Percentiles rank a stretch among this genome's conserved stretches.
Conservation (phyloP, 2,888 invertebrate genomes). For the Exephanes ischioxanthus region DNA sequence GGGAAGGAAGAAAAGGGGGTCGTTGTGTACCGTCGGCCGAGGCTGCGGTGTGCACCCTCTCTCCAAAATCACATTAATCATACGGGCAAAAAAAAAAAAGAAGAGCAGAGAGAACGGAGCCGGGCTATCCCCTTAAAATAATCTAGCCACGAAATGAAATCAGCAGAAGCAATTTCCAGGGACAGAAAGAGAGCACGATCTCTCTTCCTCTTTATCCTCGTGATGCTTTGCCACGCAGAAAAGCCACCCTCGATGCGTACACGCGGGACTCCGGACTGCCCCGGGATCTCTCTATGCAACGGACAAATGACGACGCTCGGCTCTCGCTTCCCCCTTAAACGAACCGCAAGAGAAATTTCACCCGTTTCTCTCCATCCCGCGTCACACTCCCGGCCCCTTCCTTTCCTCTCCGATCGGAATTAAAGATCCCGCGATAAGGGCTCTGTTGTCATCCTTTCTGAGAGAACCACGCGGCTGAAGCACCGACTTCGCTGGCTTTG, state of each 20-base stretch:
- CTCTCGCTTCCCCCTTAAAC: conserved; percentile 66
- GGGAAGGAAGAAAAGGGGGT: conserved; percentile 42
- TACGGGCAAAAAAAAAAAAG: conserved; percentile 71
- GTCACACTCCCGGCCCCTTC: conserved; percentile 73
- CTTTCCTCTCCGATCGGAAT: conserved; percentile 78
- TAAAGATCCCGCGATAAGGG: conserved; percentile 84
- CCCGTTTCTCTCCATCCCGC: conserved; percentile 30
- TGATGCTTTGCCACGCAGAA: conserved; percentile 43
- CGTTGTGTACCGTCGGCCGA: conserved; percentile 47
- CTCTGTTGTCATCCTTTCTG: conserved; percentile 59
- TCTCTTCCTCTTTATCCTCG: conserved; percentile 71
- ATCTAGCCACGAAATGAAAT: conserved; percentile 84
- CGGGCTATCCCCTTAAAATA: conserved; percentile 82
- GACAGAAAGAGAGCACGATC: conserved; percentile 74
- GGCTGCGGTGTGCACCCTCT: conserved; percentile 65
- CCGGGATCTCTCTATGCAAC: conserved; percentile 76
- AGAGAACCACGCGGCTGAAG: conserved; percentile 67
- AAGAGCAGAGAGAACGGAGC: conserved; percentile 53
- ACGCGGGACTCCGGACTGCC: conserved; percentile 51
- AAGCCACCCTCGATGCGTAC: conserved; percentile 61
- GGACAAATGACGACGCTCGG: conserved; percentile 83
- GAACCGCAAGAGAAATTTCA: conserved; percentile 17
- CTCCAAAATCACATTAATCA: conserved; percentile 84
- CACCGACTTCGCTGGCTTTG: conserved; percentile 54
- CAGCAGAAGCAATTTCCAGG: conserved; percentile 84